Conservation (phyloP, 2,888 invertebrate species). For the Drosophila paranaensis region DNA sequence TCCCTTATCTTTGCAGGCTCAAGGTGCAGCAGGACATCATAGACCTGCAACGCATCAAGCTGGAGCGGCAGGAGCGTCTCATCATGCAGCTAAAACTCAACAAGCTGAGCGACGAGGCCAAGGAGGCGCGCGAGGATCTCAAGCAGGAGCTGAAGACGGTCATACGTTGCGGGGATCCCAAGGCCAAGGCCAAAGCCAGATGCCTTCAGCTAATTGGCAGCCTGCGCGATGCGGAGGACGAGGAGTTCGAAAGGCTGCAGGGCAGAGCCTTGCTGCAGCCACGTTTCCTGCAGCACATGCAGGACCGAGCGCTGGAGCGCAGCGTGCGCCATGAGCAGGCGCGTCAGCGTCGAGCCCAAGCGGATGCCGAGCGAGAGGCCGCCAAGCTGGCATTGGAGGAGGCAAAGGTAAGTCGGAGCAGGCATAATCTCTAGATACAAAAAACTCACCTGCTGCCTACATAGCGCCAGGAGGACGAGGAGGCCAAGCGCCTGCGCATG, state of each 20-base stretch:
- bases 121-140: slow-evolving; percentile 87
- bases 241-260: slow-evolving; percentile 77
- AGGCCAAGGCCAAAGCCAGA: slow-evolving; percentile 85
- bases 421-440: not conserved
- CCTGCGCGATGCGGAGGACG: slow-evolving; percentile 82
- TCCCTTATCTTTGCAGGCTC: slow-evolving; percentile 84
- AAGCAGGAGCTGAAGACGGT: slow-evolving; percentile 86
- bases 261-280: slow-evolving; percentile 86
- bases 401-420: slow-evolving; percentile 81
- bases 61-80: slow-evolving; percentile 90
- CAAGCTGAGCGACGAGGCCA: slow-evolving; percentile 88
- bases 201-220: slow-evolving; percentile 84
- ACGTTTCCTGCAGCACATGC: slow-evolving; percentile 90
- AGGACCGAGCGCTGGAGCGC: slow-evolving; percentile 89
- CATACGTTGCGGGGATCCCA: slow-evolving; percentile 86
- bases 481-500: slow-evolving; percentile 87
- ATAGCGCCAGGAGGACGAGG: slow-evolving; percentile 86
- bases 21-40: slow-evolving; percentile 91
- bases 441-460: not conserved
- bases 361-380: slow-evolving; percentile 84
- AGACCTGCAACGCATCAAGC: slow-evolving; percentile 89
- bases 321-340: slow-evolving; percentile 85
- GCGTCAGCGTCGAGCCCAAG: slow-evolving; percentile 82
- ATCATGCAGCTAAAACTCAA: slow-evolving; percentile 90
- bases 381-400: slow-evolving; percentile 83